These are phyloP conservation scores for Lophius piscatorius DNA, from an alignment of 2,113 vertebrate species.

Conservation along the genomic window DNA sequence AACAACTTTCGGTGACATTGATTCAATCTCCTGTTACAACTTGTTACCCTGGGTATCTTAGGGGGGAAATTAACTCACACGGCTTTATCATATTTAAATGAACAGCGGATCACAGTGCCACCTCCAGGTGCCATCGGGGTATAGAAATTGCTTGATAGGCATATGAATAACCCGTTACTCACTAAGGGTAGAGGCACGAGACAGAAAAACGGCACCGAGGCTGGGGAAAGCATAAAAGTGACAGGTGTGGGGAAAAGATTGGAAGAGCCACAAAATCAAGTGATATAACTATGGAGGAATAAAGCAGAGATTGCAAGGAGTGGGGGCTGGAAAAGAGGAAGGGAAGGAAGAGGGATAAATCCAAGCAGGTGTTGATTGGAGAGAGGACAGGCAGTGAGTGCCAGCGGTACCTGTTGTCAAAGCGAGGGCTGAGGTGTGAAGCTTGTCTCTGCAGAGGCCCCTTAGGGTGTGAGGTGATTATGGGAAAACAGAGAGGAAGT, in stretches of 20 bases:
- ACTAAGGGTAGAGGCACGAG: conserved; percentile 5
- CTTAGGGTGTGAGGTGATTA: conserved; percentile 77
- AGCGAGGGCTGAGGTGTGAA: conserved; percentile 73
- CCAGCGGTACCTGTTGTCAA: conserved; percentile 75
- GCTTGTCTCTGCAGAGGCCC: conserved; percentile 70
- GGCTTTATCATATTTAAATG: too few relatives aligned
- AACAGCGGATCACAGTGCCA: conserved; percentile 24
- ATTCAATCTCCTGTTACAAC: neutral
- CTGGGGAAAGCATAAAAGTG: conserved; percentile 16
- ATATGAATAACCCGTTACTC: conserved; percentile 29
- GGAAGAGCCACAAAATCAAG: conserved; percentile 14
- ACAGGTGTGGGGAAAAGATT: conserved; percentile 10
- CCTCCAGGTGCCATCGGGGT: conserved; percentile 16
- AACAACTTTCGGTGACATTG: conserved; percentile 5
- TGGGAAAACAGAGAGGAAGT: conserved; percentile 66
- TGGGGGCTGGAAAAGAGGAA: conserved; percentile 41
- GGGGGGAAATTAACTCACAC: too few relatives aligned
- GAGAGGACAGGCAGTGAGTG: conserved; percentile 71
- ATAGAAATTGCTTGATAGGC: conserved; percentile 24
- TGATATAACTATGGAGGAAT: conserved; percentile 25
- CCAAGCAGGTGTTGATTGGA: conserved; percentile 80
- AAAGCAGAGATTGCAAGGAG: conserved; percentile 14
- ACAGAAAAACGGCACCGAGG: conserved; percentile 2
- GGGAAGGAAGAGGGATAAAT: conserved; percentile 57
- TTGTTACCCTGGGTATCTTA: neutral